Percentiles rank a stretch among this genome's conserved stretches.
phyloP scores from a whole-genome alignment of 2,888 invertebrate genomes.

The Lasioglossum zephyrum region DNA sequence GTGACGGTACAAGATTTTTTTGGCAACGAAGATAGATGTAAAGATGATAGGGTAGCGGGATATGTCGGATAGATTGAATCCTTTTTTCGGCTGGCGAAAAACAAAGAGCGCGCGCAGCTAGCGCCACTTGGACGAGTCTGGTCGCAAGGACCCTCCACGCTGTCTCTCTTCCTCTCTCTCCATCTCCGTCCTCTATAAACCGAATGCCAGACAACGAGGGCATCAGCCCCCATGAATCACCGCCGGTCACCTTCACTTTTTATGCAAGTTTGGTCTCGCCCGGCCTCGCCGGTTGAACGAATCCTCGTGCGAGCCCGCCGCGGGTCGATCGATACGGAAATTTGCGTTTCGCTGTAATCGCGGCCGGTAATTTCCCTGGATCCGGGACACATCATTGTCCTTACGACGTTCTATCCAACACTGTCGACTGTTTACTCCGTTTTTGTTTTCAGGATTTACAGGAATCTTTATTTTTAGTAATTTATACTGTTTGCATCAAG shows the following conservation, averaged over 20 bases:
- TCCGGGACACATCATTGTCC: background rate
- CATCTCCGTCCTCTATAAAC: constrained; percentile 65
- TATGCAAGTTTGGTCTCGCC: constrained; percentile 80
- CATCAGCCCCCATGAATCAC: constrained; percentile 83
- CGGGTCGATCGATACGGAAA: constrained; percentile 49
- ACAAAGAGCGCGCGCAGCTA: constrained; percentile 32
- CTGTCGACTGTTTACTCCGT: background rate
- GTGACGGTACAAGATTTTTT: background rate
- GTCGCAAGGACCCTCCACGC: constrained; percentile 63
- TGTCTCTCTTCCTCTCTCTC: constrained; percentile 33
- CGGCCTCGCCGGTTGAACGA: constrained; percentile 65
- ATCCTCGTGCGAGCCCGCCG: constrained; percentile 50
- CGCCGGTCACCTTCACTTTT: constrained; percentile 82
- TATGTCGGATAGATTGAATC: background rate
- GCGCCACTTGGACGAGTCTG: constrained; percentile 46
- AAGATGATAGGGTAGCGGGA: background rate
- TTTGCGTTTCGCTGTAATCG: constrained; percentile 27
- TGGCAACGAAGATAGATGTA: background rate
- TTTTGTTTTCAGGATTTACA: background rate
- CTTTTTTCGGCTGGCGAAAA: constrained; percentile 18
- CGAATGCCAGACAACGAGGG: constrained; percentile 82
- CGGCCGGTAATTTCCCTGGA: background rate
- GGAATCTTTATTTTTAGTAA: background rate
- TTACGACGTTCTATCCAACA: background rate
- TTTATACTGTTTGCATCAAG: background rate